Percentiles rank a stretch among this genome's conserved stretches.
Conservation (phyloP, 1,140 invertebrate species). For the Drosophila pseudoananassae region DNA sequence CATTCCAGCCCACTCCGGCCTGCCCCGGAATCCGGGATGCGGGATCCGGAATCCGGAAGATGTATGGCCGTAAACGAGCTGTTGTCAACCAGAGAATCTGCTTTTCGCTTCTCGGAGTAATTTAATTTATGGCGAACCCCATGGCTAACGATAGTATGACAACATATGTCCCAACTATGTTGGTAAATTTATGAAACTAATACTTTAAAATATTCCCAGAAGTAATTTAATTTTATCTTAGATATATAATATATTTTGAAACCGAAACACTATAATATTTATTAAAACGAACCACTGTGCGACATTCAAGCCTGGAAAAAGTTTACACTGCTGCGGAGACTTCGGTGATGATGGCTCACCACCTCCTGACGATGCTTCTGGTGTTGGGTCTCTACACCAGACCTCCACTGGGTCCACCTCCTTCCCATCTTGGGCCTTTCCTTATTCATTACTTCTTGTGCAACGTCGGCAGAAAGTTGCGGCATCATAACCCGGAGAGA, state of each 20-base stretch:
- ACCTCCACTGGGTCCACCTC: background rate
- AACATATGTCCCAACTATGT: background rate
- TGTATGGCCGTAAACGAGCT: constrained; percentile 59
- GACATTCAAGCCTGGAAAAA: background rate
- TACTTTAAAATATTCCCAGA: no score
- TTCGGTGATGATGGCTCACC: constrained; percentile 11
- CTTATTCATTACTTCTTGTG: constrained; percentile 58
- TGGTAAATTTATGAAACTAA: no score
- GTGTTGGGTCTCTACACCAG: background rate
- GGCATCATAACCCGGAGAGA: background rate
- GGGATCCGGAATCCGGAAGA: constrained; percentile 23
- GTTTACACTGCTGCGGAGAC: background rate
- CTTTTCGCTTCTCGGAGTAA: constrained; percentile 57
- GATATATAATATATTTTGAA: no score
- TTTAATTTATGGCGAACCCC: constrained; percentile 67
- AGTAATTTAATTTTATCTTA: no score
- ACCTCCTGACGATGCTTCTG: background rate
- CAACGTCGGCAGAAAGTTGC: constrained; percentile 29
- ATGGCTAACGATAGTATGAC: background rate
- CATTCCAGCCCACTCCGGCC: background rate
- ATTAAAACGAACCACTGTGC: background rate
- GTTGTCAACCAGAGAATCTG: constrained; percentile 49
- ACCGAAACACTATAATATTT: background rate
- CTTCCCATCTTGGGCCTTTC: constrained; percentile 2
- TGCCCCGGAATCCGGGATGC: background rate